Evolutionary conservation across 1,140 invertebrate species (phyloP).

Genomic region (Eumeta japonica): DNA sequence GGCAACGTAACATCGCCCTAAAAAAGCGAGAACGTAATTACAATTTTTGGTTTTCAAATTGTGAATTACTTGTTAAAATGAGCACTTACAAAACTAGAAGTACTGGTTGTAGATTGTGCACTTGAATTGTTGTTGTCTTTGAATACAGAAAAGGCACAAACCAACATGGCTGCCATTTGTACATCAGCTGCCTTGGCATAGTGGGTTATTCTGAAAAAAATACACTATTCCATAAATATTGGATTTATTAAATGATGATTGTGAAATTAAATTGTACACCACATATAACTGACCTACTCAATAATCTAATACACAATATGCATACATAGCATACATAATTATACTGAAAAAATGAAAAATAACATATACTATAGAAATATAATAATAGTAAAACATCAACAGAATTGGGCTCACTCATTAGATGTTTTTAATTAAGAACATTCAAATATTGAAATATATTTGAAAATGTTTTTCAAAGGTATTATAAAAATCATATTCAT

Average conservation of each 20-base stretch:
- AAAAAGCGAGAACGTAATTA: slow-evolving; percentile 3
- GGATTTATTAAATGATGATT: slow-evolving; percentile 7
- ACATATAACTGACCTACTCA: too few species aligned
- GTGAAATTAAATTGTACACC: too few species aligned
- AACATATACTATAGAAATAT: too few species aligned
- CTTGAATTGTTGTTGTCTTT: slow-evolving; percentile 35
- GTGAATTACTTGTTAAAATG: slow-evolving; percentile 2
- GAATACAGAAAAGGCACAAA: slow-evolving; percentile 71
- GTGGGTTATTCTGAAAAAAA: slow-evolving; percentile 68
- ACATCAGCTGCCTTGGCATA: slow-evolving; percentile 80
- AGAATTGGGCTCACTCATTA: too few species aligned
- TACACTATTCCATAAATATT: slow-evolving; percentile 12
- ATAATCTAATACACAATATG: too few species aligned
- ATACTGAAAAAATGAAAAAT: too few species aligned
- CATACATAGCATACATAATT: too few species aligned
- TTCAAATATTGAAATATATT: too few species aligned
- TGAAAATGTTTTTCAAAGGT: too few species aligned
- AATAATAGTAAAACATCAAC: too few species aligned
- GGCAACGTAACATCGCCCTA: slow-evolving; percentile 75
- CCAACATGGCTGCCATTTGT: slow-evolving; percentile 91
- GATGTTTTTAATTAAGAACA: too few species aligned
- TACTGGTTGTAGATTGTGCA: slow-evolving; percentile 39
- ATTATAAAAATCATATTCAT: too few species aligned
- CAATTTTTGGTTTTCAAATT: neutral
- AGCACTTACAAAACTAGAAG: slow-evolving; percentile 45